Conservation (phyloP, 2,888 invertebrate species). For the Leucoptera coffeella region DNA sequence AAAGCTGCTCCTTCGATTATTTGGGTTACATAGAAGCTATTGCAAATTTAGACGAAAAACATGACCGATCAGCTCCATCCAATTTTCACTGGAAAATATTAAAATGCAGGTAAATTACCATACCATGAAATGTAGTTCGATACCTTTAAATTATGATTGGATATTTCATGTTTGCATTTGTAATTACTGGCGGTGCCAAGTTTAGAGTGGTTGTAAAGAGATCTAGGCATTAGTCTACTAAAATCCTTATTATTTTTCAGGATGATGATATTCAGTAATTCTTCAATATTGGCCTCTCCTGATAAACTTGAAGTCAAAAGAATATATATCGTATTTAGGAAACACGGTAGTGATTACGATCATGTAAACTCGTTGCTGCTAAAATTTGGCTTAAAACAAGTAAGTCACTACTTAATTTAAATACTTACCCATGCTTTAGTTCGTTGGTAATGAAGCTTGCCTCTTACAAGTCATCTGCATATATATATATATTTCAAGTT, state of each 20-base stretch:
- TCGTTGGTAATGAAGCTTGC: too few relatives aligned
- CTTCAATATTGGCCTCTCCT: slow-evolving; percentile 31
- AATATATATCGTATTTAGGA: slow-evolving; percentile 32
- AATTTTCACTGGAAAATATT: slow-evolving; percentile 43
- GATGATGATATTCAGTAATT: slow-evolving; percentile 39
- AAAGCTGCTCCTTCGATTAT: slow-evolving; percentile 20
- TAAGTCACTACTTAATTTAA: too few relatives aligned
- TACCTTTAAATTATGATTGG: too few relatives aligned
- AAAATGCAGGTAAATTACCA: slow-evolving; percentile 25
- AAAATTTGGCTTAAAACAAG: slow-evolving; percentile 29
- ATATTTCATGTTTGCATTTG: too few relatives aligned
- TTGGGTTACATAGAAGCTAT: slow-evolving; percentile 25
- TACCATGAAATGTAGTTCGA: too few relatives aligned
- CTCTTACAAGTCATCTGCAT: too few relatives aligned
- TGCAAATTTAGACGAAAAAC: slow-evolving; percentile 32
- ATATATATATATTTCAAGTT: too few relatives aligned
- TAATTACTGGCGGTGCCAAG: too few relatives aligned
- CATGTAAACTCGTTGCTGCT: slow-evolving; percentile 24
- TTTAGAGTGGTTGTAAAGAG: too few relatives aligned
- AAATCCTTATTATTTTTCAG: too few relatives aligned
- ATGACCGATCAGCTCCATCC: slow-evolving; percentile 39
- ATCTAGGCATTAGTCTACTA: too few relatives aligned
- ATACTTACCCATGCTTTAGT: too few relatives aligned
- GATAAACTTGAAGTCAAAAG: slow-evolving; percentile 27
- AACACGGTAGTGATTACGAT: slow-evolving; percentile 26